Evolutionary conservation across 1,140 invertebrate genomes (phyloP).

Genomic region (Zeugodacus cucurbitae): DNA sequence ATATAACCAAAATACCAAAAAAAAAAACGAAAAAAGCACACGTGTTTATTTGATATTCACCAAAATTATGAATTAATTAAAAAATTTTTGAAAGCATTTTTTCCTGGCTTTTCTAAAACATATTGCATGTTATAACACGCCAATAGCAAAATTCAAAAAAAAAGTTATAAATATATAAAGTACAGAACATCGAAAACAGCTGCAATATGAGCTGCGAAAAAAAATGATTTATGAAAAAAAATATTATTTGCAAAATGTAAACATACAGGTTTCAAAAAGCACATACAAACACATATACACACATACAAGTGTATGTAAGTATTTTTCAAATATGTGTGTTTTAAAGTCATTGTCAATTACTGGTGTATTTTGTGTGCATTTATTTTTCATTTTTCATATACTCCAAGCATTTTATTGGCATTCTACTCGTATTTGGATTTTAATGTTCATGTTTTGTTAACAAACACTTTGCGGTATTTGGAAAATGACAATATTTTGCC

Average conservation of each 20-base stretch:
- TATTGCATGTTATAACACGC: too few relatives aligned
- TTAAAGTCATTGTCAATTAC: constrained; percentile 1
- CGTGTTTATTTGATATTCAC: too few relatives aligned
- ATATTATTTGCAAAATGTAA: neutral
- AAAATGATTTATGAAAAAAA: neutral
- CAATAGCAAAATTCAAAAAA: neutral
- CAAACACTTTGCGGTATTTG: constrained; percentile 26
- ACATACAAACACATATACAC: neutral
- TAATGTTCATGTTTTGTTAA: constrained; percentile 7
- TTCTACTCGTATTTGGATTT: constrained; percentile 5
- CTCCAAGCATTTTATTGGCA: neutral
- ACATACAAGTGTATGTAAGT: neutral
- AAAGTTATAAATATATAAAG: neutral
- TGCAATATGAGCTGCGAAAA: neutral
- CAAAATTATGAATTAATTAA: too few relatives aligned
- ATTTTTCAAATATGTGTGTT: neutral
- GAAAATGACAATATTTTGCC: constrained; percentile 26
- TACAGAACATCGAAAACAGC: neutral
- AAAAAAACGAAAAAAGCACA: too few relatives aligned
- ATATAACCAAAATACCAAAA: too few relatives aligned
- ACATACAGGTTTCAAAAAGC: neutral
- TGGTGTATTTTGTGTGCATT: neutral
- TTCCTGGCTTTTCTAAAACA: too few relatives aligned
- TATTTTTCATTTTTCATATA: constrained; percentile 9
- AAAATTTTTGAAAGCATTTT: too few relatives aligned